phyloP scores from a whole-genome alignment of 2,797 vertebrate species.

The Tarsius wallacei region DNA sequence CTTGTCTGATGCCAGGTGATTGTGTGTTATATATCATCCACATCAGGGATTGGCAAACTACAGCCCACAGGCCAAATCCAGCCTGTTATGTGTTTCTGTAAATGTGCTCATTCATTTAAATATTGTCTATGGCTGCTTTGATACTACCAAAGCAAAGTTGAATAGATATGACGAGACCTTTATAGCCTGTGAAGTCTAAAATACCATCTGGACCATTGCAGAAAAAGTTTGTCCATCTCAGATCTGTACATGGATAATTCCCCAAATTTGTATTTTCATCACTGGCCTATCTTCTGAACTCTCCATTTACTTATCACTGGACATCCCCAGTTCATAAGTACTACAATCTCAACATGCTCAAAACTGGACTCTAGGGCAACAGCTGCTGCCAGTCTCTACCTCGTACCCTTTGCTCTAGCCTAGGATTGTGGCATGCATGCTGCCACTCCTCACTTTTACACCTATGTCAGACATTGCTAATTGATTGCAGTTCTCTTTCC shows the following conservation, averaged over 20 bases:
- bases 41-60: not conserved
- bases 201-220: conserved; percentile 17
- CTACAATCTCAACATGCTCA: not conserved
- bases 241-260: conserved; percentile 1
- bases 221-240: conserved; percentile 28
- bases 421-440: not conserved
- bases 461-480: not conserved
- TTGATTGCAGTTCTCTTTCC: conserved; percentile 28
- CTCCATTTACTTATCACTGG: not conserved
- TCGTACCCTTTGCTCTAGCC: not conserved
- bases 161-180: not conserved
- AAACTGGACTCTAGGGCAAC: conserved; percentile 24
- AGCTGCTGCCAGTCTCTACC: not conserved
- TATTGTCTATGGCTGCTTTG: conserved; percentile 25
- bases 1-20: not conserved
- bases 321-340: not conserved
- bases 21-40: not conserved
- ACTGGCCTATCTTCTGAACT: not conserved
- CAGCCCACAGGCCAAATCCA: not conserved
- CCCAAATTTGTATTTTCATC: not conserved
- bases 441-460: conserved; percentile 17
- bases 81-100: conserved; percentile 11
- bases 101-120: conserved; percentile 27
- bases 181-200: conserved; percentile 23
- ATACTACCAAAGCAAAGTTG: conserved; percentile 32